A percentile compares a stretch with the other conserved stretches of the same genome.
Conservation (phyloP, 30 jellyfish, hydroid and myxozoan species). For the Turritopsis dohrnii region DNA sequence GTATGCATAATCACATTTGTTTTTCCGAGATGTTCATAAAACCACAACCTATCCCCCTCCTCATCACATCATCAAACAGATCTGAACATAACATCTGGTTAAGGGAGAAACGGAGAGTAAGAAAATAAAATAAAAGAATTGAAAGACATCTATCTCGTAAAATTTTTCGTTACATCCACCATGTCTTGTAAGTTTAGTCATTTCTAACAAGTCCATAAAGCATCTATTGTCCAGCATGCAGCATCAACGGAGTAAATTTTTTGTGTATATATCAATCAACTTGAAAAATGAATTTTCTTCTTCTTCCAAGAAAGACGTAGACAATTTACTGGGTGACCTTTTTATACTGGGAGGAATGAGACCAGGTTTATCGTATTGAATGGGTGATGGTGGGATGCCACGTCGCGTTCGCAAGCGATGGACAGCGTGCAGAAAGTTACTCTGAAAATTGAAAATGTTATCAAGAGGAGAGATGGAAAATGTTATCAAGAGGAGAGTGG, state of each 20-base stretch:
- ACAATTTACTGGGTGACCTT: constrained; percentile 75
- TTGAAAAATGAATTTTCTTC: constrained; percentile 47
- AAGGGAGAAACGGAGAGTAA: too few species aligned
- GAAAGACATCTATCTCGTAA: too few species aligned
- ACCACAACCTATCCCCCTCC: too few species aligned
- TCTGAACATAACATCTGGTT: too few species aligned
- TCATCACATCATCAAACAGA: too few species aligned
- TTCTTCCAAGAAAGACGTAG: constrained; percentile 46
- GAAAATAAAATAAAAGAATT: too few species aligned
- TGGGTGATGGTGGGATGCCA: constrained; percentile 57
- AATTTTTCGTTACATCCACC: too few species aligned
- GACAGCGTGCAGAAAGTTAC: constrained; percentile 51
- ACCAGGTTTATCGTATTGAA: constrained; percentile 29
- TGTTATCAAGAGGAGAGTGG: background rate
- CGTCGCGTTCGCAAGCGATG: constrained; percentile 57
- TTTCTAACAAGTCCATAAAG: too few species aligned
- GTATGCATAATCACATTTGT: too few species aligned
- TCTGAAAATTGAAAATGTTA: constrained; percentile 32
- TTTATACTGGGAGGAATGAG: constrained; percentile 11
- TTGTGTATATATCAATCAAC: constrained; percentile 50
- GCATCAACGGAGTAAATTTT: constrained; percentile 48
- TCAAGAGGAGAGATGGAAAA: background rate
- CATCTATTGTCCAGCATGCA: too few species aligned
- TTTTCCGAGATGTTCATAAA: too few species aligned
- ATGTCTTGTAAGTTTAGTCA: too few species aligned